A percentile compares a stretch with the other conserved stretches of the same genome.
Evolutionary conservation across 2,888 invertebrate species (phyloP).

Genomic region (Netelia fuscicornis): DNA sequence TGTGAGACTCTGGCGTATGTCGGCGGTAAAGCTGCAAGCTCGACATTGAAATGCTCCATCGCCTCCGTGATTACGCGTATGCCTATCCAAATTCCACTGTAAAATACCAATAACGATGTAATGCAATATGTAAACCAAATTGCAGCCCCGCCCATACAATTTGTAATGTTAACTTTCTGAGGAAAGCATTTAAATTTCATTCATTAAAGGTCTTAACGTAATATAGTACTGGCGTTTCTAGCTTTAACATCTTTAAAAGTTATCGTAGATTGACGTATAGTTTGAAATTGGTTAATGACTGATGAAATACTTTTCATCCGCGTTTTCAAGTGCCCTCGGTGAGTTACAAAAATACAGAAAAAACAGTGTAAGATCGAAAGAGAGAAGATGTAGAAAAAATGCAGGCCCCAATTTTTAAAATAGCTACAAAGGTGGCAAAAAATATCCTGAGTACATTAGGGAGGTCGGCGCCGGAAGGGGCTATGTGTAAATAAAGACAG

Average conservation of each 20-base stretch:
- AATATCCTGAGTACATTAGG: no score
- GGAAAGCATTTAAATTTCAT: no score
- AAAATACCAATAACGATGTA: slow-evolving; percentile 56
- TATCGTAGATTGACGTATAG: not conserved
- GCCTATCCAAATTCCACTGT: slow-evolving; percentile 95
- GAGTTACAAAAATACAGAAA: no score
- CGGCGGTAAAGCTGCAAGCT: slow-evolving; percentile 95
- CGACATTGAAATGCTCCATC: slow-evolving; percentile 94
- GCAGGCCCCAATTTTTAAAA: no score
- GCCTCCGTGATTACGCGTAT: slow-evolving; percentile 96
- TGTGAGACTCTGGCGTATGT: slow-evolving; percentile 96
- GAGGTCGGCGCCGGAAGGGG: no score
- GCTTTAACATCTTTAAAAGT: not conserved
- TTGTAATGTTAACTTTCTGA: no score
- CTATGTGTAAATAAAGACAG: no score
- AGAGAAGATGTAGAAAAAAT: no score
- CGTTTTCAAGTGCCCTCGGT: no score
- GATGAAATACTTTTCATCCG: no score
- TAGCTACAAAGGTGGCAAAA: no score
- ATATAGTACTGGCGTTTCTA: not conserved
- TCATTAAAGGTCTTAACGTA: not conserved
- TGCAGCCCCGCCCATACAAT: not conserved
- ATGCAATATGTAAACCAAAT: not conserved
- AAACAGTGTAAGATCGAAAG: not conserved
- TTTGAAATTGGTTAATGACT: not conserved